Evolutionary conservation across 1,140 invertebrate species (phyloP).

Genomic region (Drosophila grimshawi): DNA sequence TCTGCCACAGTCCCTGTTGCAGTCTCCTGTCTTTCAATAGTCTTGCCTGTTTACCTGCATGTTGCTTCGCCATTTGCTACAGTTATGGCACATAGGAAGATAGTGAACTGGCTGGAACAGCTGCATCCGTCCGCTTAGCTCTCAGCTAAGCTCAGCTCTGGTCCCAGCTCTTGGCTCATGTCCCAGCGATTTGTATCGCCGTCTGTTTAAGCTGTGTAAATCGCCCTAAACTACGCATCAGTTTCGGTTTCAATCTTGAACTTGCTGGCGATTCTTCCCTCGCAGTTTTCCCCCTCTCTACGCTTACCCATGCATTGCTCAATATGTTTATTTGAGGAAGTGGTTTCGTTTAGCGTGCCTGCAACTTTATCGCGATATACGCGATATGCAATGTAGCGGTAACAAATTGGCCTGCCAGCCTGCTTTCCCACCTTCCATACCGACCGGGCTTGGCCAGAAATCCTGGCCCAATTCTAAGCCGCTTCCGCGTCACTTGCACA

Average conservation of each 20-base stretch:
- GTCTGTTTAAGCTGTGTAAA: conserved; percentile 83
- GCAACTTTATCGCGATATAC: conserved; percentile 72
- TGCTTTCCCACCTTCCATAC: conserved; percentile 21
- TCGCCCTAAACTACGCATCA: conserved; percentile 83
- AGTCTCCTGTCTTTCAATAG: not conserved
- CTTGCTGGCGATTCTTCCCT: conserved; percentile 31
- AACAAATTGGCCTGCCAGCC: conserved; percentile 67
- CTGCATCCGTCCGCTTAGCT: conserved; percentile 38
- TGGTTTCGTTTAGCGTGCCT: conserved; percentile 64
- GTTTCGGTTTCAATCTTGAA: conserved; percentile 82
- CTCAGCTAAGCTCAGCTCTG: conserved; percentile 1
- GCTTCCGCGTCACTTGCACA: conserved; percentile 71
- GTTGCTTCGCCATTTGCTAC: conserved; percentile 76
- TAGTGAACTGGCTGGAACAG: conserved; percentile 34
- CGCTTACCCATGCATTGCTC: conserved; percentile 19
- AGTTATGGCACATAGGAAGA: conserved; percentile 82
- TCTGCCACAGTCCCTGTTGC: not conserved
- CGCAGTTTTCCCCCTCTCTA: not conserved
- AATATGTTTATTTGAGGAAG: conserved; percentile 78
- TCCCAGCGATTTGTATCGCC: conserved; percentile 75
- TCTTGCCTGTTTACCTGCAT: conserved; percentile 49
- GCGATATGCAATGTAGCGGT: conserved; percentile 73
- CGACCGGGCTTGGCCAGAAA: conserved; percentile 18
- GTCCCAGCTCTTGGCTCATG: conserved; percentile 39
- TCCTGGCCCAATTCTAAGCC: conserved; percentile 73